A percentile compares a stretch with the other conserved stretches of the same genome.
phyloP scores from a whole-genome alignment of 2,797 vertebrate species.

The Masticophis lateralis region DNA sequence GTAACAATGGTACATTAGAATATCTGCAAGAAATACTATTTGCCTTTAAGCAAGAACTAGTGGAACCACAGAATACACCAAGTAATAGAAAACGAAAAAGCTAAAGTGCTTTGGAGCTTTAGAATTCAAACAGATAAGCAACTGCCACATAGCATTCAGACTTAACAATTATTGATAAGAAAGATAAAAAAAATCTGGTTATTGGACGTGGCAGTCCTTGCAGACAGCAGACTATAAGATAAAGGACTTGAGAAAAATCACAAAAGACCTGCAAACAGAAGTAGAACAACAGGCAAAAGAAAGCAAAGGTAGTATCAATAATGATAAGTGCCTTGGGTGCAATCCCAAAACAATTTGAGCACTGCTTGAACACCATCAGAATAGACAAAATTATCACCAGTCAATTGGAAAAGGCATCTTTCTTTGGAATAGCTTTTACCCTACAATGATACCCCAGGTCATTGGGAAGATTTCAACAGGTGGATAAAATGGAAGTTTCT shows the following conservation, averaged over 20 bases:
- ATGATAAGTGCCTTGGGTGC: neutral
- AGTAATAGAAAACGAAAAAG: neutral
- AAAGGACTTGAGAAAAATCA: neutral
- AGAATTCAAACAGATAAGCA: neutral
- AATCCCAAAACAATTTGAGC: neutral
- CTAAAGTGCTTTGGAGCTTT: neutral
- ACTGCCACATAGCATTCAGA: neutral
- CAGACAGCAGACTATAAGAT: neutral
- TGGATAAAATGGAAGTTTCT: neutral
- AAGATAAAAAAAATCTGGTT: neutral
- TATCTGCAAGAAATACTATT: neutral
- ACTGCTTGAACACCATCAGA: neutral
- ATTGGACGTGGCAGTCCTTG: neutral
- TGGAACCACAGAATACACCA: neutral
- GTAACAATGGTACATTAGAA: neutral
- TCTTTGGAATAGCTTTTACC: neutral
- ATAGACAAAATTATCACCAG: neutral
- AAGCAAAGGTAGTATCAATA: neutral
- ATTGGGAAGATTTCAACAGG: neutral
- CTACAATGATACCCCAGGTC: neutral
- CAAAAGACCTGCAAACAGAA: neutral
- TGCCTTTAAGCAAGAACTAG: neutral
- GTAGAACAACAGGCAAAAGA: neutral
- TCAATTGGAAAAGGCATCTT: neutral
- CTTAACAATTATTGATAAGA: neutral